A percentile compares a stretch with the other conserved stretches of the same genome.
Conservation (phyloP, 2,797 vertebrate genomes). For the Brotula barbata region DNA sequence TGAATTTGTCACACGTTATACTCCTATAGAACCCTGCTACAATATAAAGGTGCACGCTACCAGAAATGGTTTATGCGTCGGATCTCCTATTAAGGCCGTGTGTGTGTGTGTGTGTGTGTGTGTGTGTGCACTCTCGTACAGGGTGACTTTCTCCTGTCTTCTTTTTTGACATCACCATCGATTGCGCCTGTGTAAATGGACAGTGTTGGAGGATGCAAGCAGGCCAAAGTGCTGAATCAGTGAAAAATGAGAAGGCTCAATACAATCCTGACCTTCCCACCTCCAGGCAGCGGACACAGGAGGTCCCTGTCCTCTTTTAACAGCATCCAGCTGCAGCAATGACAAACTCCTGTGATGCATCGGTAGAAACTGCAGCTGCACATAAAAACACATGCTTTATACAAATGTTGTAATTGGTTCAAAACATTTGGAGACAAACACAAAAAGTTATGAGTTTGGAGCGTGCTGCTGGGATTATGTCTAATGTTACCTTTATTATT, state of each 20-base stretch:
- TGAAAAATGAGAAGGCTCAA: constrained; percentile 69
- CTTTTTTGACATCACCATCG: constrained; percentile 65
- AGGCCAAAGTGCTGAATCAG: constrained; percentile 70
- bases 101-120: constrained; percentile 9
- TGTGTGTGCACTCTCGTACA: not conserved
- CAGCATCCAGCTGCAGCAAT: constrained; percentile 1
- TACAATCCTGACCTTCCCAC: constrained; percentile 4
- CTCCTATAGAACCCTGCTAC: no score
- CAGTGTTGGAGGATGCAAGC: constrained; percentile 55
- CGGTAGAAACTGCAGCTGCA: no score
- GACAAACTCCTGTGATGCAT: not conserved
- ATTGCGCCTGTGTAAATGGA: constrained; percentile 53
- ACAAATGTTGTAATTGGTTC: no score
- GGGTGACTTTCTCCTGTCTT: constrained; percentile 34
- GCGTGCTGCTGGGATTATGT: no score
- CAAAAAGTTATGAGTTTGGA: no score
- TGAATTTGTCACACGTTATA: no score
- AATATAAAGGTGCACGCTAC: no score
- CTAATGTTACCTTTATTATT: no score
- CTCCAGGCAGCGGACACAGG: constrained; percentile 9
- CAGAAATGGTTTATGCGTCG: no score
- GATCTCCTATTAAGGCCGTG: no score
- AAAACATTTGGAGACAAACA: no score
- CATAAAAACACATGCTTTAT: no score
- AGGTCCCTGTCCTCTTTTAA: not conserved